phyloP scores from a whole-genome alignment of 2,888 invertebrate species.

The Prosopocoilus inquinatus region DNA sequence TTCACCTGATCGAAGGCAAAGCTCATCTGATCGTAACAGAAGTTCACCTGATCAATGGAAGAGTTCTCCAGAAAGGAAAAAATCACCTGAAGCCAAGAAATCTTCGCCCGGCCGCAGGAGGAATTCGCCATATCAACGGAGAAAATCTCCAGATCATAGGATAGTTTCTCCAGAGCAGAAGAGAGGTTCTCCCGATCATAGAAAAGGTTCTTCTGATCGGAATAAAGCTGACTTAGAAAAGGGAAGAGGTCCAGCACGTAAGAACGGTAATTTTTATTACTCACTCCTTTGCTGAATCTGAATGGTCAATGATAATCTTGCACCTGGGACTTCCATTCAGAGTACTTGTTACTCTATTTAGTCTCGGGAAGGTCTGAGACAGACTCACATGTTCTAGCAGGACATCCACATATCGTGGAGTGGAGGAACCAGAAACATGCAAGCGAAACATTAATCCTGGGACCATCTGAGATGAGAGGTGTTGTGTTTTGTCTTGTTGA shows the following conservation, averaged over 20 bases:
- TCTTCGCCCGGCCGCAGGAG: constrained; percentile 19
- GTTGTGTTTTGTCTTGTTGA: constrained; percentile 35
- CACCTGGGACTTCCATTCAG: constrained; percentile 67
- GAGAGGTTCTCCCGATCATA: constrained; percentile 15
- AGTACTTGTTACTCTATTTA: constrained; percentile 58
- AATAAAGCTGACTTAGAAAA: constrained; percentile 12
- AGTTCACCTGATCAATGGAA: constrained; percentile 14
- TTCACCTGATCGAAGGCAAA: constrained; percentile 17
- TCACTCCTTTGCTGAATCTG: constrained; percentile 15
- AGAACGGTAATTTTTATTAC: constrained; percentile 20
- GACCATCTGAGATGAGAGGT: constrained; percentile 48
- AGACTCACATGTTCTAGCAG: constrained; percentile 70
- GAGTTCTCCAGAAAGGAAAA: constrained; percentile 17
- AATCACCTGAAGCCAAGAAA: constrained; percentile 3
- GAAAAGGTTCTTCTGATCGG: constrained; percentile 18
- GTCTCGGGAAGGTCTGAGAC: constrained; percentile 83
- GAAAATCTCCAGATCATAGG: constrained; percentile 17
- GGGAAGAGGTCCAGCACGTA: constrained; percentile 9
- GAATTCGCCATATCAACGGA: constrained; percentile 14
- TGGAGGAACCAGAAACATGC: constrained; percentile 74
- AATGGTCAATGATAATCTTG: constrained; percentile 71
- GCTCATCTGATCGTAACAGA: constrained; percentile 14
- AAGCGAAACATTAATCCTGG: constrained; percentile 52
- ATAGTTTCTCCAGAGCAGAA: constrained; percentile 22
- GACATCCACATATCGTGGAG: constrained; percentile 63